Base-by-base conservation (phyloP, 2,888 invertebrate genomes). In the Eretmocerus hayati region DNA sequence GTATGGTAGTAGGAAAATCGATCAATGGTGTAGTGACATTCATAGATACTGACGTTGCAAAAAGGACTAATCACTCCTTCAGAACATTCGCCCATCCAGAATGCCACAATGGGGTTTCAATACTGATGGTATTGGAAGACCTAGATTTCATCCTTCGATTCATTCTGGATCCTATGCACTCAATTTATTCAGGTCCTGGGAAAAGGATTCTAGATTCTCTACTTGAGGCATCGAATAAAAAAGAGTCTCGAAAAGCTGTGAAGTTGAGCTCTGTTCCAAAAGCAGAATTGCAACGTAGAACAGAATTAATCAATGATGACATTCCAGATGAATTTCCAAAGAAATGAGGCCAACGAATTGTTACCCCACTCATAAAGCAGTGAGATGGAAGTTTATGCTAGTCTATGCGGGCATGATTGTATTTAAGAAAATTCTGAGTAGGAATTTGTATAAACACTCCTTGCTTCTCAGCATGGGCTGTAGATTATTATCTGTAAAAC, bases 401-500 rank as follows among this genome's bases (percentile, higher is more conserved):
- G 40, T 55, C 2, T 56, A 62, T 39, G 52, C 54, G 20, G 63
- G 58, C 18, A 55, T 58, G 9, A 45, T 62, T 26, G 55, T 60
- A 9, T 35, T 54, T 2, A 56, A 52, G 41, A 52, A 46, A 26
- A 19, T 52, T 30, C 19, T 56, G 4, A 8, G 16, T 1, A 31
- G 42, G 2, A 33, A 49, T 13, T 11, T 55, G n/a, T 54, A 53
- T 22, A 41, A 44, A 3, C 46, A 53, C 21, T 50, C 56, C 36
- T 20, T 54, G 31, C 18, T 53, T 3, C 42, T 56, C 37, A 40
- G 39, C 22, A 31, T 30, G 11, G 50, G 38, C 19, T 38, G 23
- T 20, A n/a, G 44, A 30, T 13, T 47, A 16, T 42, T 40, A 39
- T 47, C 42, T 13, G 33, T 15, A 5, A 20, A 42, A 23, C 13